Evolutionary conservation across 2,113 vertebrate genomes (phyloP), one percentile per base, ranked within the genome.

Genomic region (Pantherophis guttatus): DNA sequence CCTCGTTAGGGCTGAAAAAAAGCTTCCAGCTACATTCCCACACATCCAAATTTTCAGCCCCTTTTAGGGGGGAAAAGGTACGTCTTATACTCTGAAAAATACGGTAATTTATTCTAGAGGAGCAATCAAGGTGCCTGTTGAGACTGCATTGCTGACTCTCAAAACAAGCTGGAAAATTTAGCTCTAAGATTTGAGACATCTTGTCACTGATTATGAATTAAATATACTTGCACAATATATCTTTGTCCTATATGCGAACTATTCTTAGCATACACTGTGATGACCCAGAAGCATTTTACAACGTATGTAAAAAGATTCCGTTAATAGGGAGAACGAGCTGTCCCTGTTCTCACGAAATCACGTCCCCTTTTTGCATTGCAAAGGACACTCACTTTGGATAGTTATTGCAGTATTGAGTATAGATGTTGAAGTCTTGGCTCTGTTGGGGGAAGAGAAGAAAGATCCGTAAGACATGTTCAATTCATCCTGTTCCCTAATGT

Each of bases 351-450:
- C 33, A 55, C 17, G 33, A 44, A 44, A 57, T 39, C 15, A 23
- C 3, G 2, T 8, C 15, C 57, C 26, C 10, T 55, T 70, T 53
- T 70, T 53, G 1, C 88, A 24, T 57, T 17, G 3, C 19, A 10
- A 92, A 24, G 0, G 29, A 15, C 52, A 97, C 99, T 98, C 97
- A 99, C 99, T 99, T 99, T n/a, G 99, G 99, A 94, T 99, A 99
- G 98, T 99, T 99, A 96, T 98, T 99, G 97, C 99, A 99, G 96
- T 99, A 99, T 94, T 99, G 99, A 6, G 99, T 99, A 96, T 99
- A 99, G 97, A 99, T 99, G 95, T 99, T 98, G 94, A 99, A 99
- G 95, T 99, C 98, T 90, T 99, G 98, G 96, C 99, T 99, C 99
- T 99, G 97, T 0, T 62, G 87, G 44, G 24, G 53, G 0, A 26